Evolutionary conservation across 2,797 vertebrate genomes (phyloP), one percentile per base, ranked within the genome.

Genomic region (Labeo calbasu): DNA sequence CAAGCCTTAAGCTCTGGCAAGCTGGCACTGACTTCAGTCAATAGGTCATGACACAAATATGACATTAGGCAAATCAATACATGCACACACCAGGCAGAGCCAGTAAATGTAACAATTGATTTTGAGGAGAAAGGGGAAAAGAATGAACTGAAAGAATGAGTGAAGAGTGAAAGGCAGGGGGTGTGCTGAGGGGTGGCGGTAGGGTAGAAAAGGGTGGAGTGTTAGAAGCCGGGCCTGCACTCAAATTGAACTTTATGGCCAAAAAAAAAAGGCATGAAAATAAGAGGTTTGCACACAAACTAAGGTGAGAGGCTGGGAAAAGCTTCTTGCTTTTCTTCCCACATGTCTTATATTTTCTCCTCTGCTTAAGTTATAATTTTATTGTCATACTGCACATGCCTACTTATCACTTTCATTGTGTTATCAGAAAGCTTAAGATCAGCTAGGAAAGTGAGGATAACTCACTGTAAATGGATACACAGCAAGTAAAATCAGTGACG

Each of bases 131-230:
- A 77, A 84, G 86, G 89, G 92, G 92, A 91, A 94, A 94, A 91
- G 77, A 88, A 89, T 85, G 69, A 2, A 72, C 91, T 91, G 86
- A 92, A 93, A 94, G 92, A 94, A 94, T 93, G 90, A 94, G 93
- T 90, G 94, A 83, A 63, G 94, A 94, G 93, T 94, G 94, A 94
- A 90, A 89, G 88, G 90, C 69, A 69, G 86, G 75, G 87, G 92
- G 91, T 89, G 82, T 87, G 86, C 87, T 89, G 72, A 89, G 79
- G 85, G 75, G 69, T 53, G 81, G 57, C 8, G 51, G 50, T 73
- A 46, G 28, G 80, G 66, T 13, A 66, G 76, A 82, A 69, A 17
- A 68, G 66, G 76, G 82, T 77, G 83, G 63, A 79, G 84, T 4
- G 61, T 89, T 84, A 78, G 83, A 89, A 87, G 84, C 85, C 78